phyloP scores from a whole-genome alignment of 2,888 invertebrate species.

The Lasioglossum leucozonium region DNA sequence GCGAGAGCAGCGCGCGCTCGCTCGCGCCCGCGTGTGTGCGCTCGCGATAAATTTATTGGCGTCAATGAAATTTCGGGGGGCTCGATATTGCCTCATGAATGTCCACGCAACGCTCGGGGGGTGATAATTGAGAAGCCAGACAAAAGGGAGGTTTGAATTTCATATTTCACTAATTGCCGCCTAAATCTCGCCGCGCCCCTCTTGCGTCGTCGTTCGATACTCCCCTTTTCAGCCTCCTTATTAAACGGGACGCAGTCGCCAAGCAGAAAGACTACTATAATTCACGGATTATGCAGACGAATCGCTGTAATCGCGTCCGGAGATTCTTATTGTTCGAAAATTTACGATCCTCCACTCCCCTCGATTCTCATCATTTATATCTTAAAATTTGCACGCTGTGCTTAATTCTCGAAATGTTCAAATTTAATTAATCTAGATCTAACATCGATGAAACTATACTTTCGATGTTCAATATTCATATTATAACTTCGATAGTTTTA shows the following conservation, averaged over 20 bases:
- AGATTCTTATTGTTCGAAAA: neutral
- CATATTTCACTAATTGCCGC: neutral
- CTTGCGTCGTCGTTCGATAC: neutral
- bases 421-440: too few relatives aligned
- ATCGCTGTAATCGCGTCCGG: neutral
- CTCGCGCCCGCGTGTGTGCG: slow-evolving; percentile 58
- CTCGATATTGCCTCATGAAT: slow-evolving; percentile 33
- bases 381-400: too few relatives aligned
- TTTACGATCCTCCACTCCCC: too few relatives aligned
- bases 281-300: neutral
- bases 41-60: slow-evolving; percentile 68
- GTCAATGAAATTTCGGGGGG: slow-evolving; percentile 42
- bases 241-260: neutral
- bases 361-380: neutral
- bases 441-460: too few relatives aligned
- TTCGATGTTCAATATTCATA: too few relatives aligned
- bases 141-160: slow-evolving; percentile 18
- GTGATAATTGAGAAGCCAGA: slow-evolving; percentile 27
- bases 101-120: slow-evolving; percentile 2
- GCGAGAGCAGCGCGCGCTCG: neutral
- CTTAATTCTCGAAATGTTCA: neutral
- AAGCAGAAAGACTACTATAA: neutral
- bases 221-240: neutral
- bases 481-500: neutral
- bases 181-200: neutral